Conservation (phyloP, 2,113 vertebrate species). For the Mustela lutreola region DNA sequence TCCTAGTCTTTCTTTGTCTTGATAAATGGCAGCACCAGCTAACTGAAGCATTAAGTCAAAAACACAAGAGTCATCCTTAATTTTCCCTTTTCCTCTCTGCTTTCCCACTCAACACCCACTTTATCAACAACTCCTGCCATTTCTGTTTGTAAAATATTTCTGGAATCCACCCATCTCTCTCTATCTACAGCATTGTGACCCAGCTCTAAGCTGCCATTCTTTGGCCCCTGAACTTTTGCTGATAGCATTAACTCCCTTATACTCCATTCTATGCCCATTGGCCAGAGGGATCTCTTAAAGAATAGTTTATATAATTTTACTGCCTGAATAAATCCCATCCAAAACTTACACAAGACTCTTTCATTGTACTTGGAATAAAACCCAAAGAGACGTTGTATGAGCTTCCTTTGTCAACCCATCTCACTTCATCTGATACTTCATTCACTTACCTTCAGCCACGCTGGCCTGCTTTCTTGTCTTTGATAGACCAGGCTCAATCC, state of each 20-base stretch:
- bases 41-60: not conserved
- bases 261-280: not conserved
- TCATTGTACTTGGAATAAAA: not conserved
- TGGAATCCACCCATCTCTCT: not conserved
- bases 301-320: not conserved
- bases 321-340: not conserved
- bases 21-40: not conserved
- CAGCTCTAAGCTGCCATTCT: not conserved
- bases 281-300: not conserved
- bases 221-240: not conserved
- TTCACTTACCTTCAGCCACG: not conserved
- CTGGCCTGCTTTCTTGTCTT: not conserved
- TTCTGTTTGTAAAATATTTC: conserved; percentile 19
- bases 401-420: not conserved
- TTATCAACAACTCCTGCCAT: not conserved
- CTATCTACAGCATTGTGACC: not conserved
- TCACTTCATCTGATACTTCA: not conserved
- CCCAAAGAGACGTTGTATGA: not conserved
- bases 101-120: not conserved
- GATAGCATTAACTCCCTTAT: not conserved
- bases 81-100: not conserved
- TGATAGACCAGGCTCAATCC: not conserved
- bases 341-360: not conserved
- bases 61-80: not conserved
- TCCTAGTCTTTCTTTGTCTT: not conserved